A percentile compares a stretch with the other conserved stretches of the same genome.
Evolutionary conservation across 2,113 vertebrate genomes (phyloP).

Genomic region (Candoia aspera): DNA sequence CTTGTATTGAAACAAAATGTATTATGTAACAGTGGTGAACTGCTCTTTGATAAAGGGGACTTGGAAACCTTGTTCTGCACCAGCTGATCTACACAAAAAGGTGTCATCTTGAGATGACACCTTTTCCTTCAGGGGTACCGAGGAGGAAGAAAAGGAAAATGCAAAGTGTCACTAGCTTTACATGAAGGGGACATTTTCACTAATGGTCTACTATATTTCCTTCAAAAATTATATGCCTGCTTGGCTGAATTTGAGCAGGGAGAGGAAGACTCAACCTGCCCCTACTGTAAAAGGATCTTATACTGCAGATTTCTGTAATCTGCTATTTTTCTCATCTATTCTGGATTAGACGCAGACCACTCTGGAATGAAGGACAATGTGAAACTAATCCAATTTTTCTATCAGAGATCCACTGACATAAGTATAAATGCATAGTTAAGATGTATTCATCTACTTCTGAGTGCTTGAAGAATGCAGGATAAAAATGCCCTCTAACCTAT

Average conservation of each 20-base stretch:
- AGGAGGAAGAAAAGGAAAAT: background rate
- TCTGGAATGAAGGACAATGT: background rate
- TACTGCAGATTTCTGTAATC: background rate
- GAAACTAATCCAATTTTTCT: background rate
- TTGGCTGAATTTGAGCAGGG: background rate
- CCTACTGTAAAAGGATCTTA: background rate
- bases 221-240: background rate
- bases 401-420: background rate
- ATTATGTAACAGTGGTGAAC: background rate
- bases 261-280: background rate
- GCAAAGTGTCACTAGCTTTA: background rate
- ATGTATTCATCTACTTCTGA: background rate
- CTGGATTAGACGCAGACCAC: background rate
- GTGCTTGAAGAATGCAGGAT: background rate
- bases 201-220: too few relatives aligned
- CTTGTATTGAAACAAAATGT: background rate
- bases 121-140: background rate
- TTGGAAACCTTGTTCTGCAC: background rate
- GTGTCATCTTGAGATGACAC: background rate
- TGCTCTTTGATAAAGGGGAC: background rate
- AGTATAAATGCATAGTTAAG: background rate
- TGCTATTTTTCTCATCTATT: background rate
- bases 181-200: background rate
- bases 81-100: background rate
- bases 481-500: background rate